Percentiles rank a stretch among this genome's conserved stretches.
Conservation (phyloP, 2,797 vertebrate species). For the Acrossocheilus fasciatus region DNA sequence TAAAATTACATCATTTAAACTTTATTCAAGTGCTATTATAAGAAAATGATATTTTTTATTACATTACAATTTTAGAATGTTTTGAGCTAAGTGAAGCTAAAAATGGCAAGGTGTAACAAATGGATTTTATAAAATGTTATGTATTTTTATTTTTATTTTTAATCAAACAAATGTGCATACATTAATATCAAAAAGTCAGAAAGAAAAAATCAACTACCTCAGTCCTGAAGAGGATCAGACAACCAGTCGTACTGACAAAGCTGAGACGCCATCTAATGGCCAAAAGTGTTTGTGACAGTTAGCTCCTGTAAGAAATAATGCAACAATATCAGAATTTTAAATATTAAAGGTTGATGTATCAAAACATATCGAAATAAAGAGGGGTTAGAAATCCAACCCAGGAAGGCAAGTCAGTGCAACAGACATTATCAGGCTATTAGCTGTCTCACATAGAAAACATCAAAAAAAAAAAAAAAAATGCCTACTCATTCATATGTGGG, state of each 20-base stretch:
- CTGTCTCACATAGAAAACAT: neutral
- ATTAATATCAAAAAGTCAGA: neutral
- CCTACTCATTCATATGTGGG: constrained; percentile 47
- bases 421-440: neutral
- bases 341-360: neutral
- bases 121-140: neutral
- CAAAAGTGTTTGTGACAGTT: neutral
- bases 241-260: neutral
- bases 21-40: neutral
- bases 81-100: neutral
- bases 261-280: constrained; percentile 25
- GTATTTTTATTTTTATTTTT: neutral
- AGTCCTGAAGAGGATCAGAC: too few relatives aligned
- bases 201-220: neutral
- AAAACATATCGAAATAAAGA: constrained; percentile 1
- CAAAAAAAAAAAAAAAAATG: constrained; percentile 5
- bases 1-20: neutral
- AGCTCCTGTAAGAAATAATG: neutral
- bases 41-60: neutral
- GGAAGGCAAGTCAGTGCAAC: neutral
- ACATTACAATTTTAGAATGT: neutral
- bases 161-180: neutral
- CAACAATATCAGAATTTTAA: neutral
- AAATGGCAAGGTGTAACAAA: neutral
- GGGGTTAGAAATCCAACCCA: neutral